Evolutionary conservation across 2,797 vertebrate genomes (phyloP), one percentile per base, ranked within the genome.

Genomic region (Gadopsis marmoratus): DNA sequence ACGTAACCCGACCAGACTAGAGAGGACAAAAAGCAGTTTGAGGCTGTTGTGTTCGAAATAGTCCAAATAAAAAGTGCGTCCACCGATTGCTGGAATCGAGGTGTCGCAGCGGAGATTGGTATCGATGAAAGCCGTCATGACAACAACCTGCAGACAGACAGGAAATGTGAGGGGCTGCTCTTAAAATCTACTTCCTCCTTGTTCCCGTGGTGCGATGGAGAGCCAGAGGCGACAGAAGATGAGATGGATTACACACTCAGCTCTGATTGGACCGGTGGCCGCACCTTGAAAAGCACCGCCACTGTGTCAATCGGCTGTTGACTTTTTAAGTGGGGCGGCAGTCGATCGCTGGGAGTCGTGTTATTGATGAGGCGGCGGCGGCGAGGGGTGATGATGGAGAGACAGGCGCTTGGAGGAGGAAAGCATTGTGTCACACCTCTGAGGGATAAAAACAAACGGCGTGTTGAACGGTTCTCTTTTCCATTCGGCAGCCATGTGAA

Each of bases 261-360:
- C 58, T 82, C 39, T 9, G 37, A 87, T 65, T 72, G 75, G 82
- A 79, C 62, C 41, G 43, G 21, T 7, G 0, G 61, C 43, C 19
- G 35, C 74, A 76, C 54, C 73, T 71, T 37, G 19, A 55, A 58
- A 76, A 74, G 70, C 63, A 66, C 33, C 62, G 50, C 69, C 8
- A 2, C 21, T 4, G 61, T 69, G 71, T 82, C 60, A 86, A 79
- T 51, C 73, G 71, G 65, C 47, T 87, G 81, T 70, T 84, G 76
- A 81, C 67, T 88, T 74, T 76, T 61, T 70, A 82, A 78, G 61
- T 51, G 48, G 19, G 39, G 62, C 11, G 6, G 26, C 4, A 4
- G 85, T 88, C 65, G 67, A 88, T 86, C 4, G 65, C 41, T 41
- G 47, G 33, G 66, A 74, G 65, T 70, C 1, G 67, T 12, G 76